Percentiles rank a stretch among this genome's conserved stretches.
These are phyloP conservation scores for Amphipyra berbera DNA, from an alignment of 2,888 invertebrate genomes.

Conservation along the genomic window DNA sequence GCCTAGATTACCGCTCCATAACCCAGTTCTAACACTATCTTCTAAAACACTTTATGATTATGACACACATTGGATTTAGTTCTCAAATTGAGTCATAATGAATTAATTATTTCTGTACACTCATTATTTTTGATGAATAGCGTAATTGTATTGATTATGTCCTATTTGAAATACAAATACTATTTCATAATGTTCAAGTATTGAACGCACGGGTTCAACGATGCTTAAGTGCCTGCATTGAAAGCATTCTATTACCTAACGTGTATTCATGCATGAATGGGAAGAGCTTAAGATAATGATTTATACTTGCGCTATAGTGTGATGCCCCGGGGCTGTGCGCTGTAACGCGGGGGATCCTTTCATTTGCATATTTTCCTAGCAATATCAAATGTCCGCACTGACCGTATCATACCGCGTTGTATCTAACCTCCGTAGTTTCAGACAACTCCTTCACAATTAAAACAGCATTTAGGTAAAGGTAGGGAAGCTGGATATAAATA, in stretches of 20 bases:
- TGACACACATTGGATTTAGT: slow-evolving; percentile 15
- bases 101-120: slow-evolving; percentile 16
- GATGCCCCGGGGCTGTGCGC: slow-evolving; percentile 47
- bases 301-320: slow-evolving; percentile 53
- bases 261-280: slow-evolving; percentile 58
- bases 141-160: slow-evolving; percentile 18
- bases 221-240: slow-evolving; percentile 56
- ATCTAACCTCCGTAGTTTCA: slow-evolving; percentile 74
- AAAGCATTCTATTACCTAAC: slow-evolving; percentile 61
- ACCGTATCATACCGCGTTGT: slow-evolving; percentile 62
- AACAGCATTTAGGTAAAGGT: slow-evolving; percentile 66
- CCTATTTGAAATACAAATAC: slow-evolving; percentile 19
- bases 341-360: slow-evolving; percentile 73
- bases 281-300: slow-evolving; percentile 64
- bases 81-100: slow-evolving; percentile 20
- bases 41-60: slow-evolving; percentile 18
- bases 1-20: slow-evolving; percentile 62
- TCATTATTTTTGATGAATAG: slow-evolving; percentile 35
- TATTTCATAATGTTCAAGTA: slow-evolving; percentile 52
- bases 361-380: slow-evolving; percentile 84
- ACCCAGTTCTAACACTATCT: slow-evolving; percentile 49
- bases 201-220: slow-evolving; percentile 45
- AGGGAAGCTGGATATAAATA: background rate
- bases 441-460: slow-evolving; percentile 74
- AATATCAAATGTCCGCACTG: slow-evolving; percentile 79